Percentiles rank a stretch among this genome's conserved stretches.
Evolutionary conservation across 2,888 invertebrate genomes (phyloP).

Genomic region (Blera fallax): DNA sequence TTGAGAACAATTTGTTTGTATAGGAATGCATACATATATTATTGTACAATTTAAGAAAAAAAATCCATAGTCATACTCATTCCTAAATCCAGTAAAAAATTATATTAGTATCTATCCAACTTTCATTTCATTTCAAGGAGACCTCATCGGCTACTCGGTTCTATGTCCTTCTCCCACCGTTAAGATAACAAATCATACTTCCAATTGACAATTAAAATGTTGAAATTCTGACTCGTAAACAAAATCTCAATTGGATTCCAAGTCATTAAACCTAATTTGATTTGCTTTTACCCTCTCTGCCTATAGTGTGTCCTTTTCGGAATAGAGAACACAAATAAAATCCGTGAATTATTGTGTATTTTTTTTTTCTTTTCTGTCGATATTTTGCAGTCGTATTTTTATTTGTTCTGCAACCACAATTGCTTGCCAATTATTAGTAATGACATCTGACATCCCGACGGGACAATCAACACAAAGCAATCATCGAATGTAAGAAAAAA

Average conservation of each 20-base stretch:
- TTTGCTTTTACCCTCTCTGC: background rate
- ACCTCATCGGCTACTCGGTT: too few relatives aligned
- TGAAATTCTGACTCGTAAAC: background rate
- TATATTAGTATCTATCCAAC: too few relatives aligned
- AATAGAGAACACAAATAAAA: background rate
- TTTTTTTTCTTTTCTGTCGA: background rate
- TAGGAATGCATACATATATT: too few relatives aligned
- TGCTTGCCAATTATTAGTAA: constrained; percentile 19
- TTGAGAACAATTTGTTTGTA: too few relatives aligned
- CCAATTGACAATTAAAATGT: background rate
- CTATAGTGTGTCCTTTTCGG: background rate
- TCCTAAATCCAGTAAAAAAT: too few relatives aligned
- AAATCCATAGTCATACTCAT: too few relatives aligned
- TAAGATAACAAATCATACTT: background rate
- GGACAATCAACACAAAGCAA: background rate
- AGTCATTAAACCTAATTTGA: background rate
- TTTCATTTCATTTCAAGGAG: too few relatives aligned
- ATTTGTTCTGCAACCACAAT: background rate
- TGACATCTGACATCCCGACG: constrained; percentile 16
- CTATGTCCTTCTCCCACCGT: background rate
- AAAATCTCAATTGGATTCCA: constrained; percentile 8
- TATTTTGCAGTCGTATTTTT: background rate
- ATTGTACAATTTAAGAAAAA: too few relatives aligned
- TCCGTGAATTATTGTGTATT: background rate
- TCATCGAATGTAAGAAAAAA: constrained; percentile 10